A percentile compares a stretch with the other conserved stretches of the same genome.
Conservation (phyloP, 2,797 vertebrate species). For the Graptemys geographica region DNA sequence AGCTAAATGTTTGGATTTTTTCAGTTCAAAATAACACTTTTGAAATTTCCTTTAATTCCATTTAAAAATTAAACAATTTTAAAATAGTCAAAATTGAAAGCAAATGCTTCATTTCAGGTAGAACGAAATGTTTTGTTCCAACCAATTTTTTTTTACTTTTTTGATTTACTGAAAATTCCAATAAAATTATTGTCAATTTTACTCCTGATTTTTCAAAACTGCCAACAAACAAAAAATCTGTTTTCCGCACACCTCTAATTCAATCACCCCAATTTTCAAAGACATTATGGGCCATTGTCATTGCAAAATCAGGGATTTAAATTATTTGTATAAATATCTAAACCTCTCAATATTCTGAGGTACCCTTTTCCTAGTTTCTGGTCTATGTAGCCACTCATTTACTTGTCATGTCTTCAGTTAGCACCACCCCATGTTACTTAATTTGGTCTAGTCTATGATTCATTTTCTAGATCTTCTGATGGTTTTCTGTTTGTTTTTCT, state of each 20-base stretch:
- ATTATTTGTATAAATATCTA: neutral
- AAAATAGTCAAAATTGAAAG: neutral
- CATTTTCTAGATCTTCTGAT: neutral
- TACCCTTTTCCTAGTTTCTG: neutral
- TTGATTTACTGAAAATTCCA: too few species aligned
- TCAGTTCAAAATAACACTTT: neutral
- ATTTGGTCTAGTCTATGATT: neutral
- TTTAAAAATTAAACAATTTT: neutral
- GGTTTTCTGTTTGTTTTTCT: neutral
- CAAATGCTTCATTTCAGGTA: neutral
- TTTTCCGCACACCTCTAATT: too few species aligned
- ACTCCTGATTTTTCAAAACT: too few species aligned
- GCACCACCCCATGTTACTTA: neutral
- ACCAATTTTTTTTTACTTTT: too few species aligned
- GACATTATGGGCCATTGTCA: neutral
- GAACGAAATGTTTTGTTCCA: too few species aligned
- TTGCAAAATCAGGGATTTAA: neutral
- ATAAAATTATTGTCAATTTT: too few species aligned
- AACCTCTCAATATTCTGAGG: neutral
- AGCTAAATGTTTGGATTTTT: neutral
- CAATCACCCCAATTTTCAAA: too few species aligned
- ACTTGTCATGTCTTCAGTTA: neutral
- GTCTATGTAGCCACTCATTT: neutral
- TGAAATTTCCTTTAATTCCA: neutral
- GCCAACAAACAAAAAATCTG: too few species aligned